These are phyloP conservation scores for Butorides virescens DNA, from an alignment of 2,113 vertebrate species.

Conservation along the genomic window DNA sequence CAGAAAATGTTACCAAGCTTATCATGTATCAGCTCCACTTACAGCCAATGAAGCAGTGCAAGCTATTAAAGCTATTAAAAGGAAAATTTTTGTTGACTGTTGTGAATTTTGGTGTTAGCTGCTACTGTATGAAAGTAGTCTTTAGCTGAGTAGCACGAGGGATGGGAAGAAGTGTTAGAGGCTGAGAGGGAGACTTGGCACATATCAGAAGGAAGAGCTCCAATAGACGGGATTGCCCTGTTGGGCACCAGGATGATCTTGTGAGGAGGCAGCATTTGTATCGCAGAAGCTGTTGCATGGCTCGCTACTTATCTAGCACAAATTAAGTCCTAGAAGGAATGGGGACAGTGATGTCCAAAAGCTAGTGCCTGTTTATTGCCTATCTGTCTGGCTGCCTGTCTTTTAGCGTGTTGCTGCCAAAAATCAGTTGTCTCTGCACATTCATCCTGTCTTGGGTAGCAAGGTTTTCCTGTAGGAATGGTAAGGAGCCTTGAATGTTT, in stretches of 20 bases:
- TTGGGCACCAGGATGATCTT: neutral
- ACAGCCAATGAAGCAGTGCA: neutral
- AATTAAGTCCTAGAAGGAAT: neutral
- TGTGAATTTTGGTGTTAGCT: neutral
- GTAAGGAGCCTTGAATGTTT: neutral
- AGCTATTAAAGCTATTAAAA: slow-evolving; percentile 26
- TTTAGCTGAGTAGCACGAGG: neutral
- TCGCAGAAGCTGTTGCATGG: neutral
- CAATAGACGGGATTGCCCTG: neutral
- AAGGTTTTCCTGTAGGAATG: neutral
- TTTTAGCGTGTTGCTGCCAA: neutral
- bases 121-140: neutral
- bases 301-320: neutral
- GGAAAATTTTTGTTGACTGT: neutral
- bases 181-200: neutral
- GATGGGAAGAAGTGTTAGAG: neutral
- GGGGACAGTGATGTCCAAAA: neutral
- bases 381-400: neutral
- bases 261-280: neutral
- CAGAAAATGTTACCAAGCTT: neutral
- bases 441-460: neutral
- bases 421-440: neutral
- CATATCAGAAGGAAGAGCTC: neutral
- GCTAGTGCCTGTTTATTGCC: neutral
- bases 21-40: neutral